Evolutionary conservation across 2,113 vertebrate species (phyloP).

Genomic region (Ochotona curzoniae): DNA sequence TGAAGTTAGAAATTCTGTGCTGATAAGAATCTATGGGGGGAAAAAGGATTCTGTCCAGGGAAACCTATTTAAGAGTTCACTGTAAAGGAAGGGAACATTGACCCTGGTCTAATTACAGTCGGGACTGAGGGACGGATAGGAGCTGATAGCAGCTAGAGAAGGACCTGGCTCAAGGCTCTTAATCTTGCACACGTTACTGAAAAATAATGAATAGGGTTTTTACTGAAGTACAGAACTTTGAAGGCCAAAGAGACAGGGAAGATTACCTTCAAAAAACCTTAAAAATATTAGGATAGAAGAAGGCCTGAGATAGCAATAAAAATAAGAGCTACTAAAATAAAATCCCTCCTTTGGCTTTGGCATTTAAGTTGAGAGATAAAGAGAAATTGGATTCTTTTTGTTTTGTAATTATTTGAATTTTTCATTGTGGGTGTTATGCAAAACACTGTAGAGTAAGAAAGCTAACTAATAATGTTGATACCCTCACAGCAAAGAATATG

Average conservation of each 20-base stretch:
- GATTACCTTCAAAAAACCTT: background rate
- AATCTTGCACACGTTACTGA: conserved; percentile 34
- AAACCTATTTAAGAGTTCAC: conserved; percentile 20
- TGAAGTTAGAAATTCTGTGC: conserved; percentile 26
- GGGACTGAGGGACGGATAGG: background rate
- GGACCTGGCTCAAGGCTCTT: conserved; percentile 27
- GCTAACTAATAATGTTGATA: background rate
- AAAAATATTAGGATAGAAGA: background rate
- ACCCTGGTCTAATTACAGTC: conserved; percentile 21
- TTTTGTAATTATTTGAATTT: background rate
- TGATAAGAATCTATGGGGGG: conserved; percentile 51
- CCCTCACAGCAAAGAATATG: background rate
- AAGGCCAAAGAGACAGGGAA: conserved; percentile 54
- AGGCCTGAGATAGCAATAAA: background rate
- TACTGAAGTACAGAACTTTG: conserved; percentile 48
- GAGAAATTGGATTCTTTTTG: background rate
- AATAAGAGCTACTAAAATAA: background rate
- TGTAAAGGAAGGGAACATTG: background rate
- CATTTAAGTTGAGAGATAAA: background rate
- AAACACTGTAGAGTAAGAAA: background rate
- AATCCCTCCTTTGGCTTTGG: background rate
- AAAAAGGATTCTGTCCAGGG: too few species aligned
- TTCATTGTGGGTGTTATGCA: background rate
- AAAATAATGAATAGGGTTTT: conserved; percentile 47
- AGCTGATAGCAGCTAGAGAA: conserved; percentile 9